Percentiles rank a stretch among this genome's conserved stretches.
These are phyloP conservation scores for Tyrannus savana DNA, from an alignment of 2,113 vertebrate genomes.

Conservation along the genomic window DNA sequence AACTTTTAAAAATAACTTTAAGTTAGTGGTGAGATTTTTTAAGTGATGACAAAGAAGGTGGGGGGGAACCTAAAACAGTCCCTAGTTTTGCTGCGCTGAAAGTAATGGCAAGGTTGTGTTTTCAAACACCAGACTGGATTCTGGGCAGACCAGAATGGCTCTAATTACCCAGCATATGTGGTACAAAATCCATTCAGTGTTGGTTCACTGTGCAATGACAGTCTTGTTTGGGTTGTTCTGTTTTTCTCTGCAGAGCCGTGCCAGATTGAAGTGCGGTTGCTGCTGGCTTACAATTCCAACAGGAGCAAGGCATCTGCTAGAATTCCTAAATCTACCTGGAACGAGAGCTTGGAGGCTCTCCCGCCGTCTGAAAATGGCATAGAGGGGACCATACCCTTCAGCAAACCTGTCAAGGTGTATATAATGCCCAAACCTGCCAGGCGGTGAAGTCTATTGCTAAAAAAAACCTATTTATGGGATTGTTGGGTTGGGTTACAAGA, in stretches of 20 bases:
- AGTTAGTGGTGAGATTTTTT: background rate
- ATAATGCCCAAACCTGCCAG: conserved; percentile 96
- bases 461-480: background rate
- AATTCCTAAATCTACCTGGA: conserved; percentile 78
- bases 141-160: background rate
- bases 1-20: background rate
- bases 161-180: background rate
- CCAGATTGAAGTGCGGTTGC: conserved; percentile 91
- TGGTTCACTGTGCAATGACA: background rate
- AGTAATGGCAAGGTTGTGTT: background rate
- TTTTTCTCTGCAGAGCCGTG: conserved; percentile 84
- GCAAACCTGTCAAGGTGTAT: conserved; percentile 93
- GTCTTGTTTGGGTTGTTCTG: background rate
- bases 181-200: background rate
- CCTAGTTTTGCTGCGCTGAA: background rate
- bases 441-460: conserved; percentile 57
- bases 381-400: conserved; percentile 93
- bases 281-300: conserved; percentile 90
- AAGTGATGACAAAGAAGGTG: background rate
- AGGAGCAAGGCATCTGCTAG: conserved; percentile 67
- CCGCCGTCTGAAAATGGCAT: conserved; percentile 78
- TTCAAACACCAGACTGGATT: background rate
- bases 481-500: background rate
- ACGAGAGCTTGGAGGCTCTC: conserved; percentile 78
- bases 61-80: rapidly evolving